Evolutionary conservation across 2,888 invertebrate species (phyloP).

Genomic region (Loripinus fragilis): DNA sequence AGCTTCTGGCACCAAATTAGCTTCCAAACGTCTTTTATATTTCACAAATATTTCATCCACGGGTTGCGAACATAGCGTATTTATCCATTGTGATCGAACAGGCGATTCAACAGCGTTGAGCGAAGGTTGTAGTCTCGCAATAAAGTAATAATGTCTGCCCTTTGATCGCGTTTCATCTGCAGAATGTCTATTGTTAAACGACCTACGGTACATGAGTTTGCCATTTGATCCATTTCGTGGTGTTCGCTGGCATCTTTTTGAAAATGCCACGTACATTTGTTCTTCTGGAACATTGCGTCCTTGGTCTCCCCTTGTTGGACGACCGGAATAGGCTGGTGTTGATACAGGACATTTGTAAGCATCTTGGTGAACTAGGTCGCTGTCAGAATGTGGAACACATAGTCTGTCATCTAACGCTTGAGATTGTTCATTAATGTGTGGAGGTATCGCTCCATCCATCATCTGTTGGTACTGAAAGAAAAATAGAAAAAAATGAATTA

Average conservation of each 20-base stretch:
- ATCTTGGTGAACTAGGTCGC: constrained; percentile 17
- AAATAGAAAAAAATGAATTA: background rate
- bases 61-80: constrained; percentile 64
- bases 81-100: constrained; percentile 59
- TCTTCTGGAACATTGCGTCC: constrained; percentile 7
- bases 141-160: constrained; percentile 67
- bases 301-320: constrained; percentile 16
- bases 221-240: constrained; percentile 30
- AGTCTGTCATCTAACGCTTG: background rate
- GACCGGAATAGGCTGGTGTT: constrained; percentile 57
- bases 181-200: constrained; percentile 24
- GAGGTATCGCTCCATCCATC: background rate
- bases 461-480: constrained; percentile 3
- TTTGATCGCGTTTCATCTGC: constrained; percentile 53
- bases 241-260: constrained; percentile 46
- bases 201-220: constrained; percentile 17
- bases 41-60: constrained; percentile 69
- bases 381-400: background rate
- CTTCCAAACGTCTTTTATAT: constrained; percentile 59
- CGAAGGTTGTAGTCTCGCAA: constrained; percentile 52
- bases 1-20: constrained; percentile 19
- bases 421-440: background rate
- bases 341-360: constrained; percentile 66
- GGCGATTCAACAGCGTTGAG: constrained; percentile 46
- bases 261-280: constrained; percentile 43